Evolutionary conservation across 2,888 invertebrate genomes (phyloP), one percentile per base, ranked within the genome.

Genomic region (Julus scandinavius): DNA sequence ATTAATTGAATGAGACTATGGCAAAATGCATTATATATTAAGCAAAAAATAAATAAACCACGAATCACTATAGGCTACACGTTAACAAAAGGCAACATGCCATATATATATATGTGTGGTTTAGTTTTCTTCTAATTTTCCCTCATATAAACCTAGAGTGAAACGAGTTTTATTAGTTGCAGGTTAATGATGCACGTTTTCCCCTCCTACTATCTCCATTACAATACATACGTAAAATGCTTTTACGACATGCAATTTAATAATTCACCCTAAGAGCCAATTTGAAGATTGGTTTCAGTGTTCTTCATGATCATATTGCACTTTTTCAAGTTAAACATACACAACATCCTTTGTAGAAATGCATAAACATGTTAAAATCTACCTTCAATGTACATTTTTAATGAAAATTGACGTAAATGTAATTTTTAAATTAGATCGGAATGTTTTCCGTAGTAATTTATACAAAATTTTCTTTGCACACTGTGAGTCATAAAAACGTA

Each of bases 11-110:
- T 80, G 80, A 80, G 80, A 80, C 38, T 15, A 38, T 80, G 80
- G 80, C 80, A 80, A 80, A 72, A 80, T 80, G 80, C 80, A 80
- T 80, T 80, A 80, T 80, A 80, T 80, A 80, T 80, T 80, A 80
- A 80, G 80, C 80, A 80, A 80, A 80, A 45, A 80, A 80, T 38
- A 45, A 80, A 80, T 38, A 80, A 80, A 80, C 29, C 80, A 38
- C 29, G 80, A 80, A 29, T 38, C 80, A 13, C 13, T 80, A 29
- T 29, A 2, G 11, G 38, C 80, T 9, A 38, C 11, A 38, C 80
- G 13, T 13, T 80, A 80, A 80, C 80, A 80, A 29, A 29, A 29
- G 13, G 80, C 38, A 80, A 29, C 38, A 15, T 15, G 80, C 38
- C 80, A 9, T 29, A 29, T 29, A 1, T 29, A 29, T 29, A 1